Conservation (phyloP, 64 coral and sea anemone genomes). For the Porites australiensis region DNA sequence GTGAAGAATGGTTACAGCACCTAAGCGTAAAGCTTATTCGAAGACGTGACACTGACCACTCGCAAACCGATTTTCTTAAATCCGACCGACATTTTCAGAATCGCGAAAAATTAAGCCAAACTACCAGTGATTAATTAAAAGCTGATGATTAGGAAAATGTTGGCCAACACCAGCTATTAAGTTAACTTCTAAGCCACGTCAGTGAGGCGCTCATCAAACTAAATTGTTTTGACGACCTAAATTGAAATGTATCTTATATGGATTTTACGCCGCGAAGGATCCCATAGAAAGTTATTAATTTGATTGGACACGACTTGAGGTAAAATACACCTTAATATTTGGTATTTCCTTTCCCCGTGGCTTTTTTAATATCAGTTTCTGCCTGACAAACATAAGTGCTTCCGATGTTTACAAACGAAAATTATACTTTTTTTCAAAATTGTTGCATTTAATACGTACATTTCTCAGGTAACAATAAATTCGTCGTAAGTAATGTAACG, state of each 20-base stretch:
- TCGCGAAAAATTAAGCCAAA: constrained; percentile 12
- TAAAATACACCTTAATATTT: constrained; percentile 56
- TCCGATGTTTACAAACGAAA: constrained; percentile 64
- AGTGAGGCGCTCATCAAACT: constrained; percentile 28
- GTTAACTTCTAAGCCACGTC: constrained; percentile 31
- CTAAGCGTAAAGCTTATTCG: background rate
- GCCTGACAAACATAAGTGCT: constrained; percentile 63
- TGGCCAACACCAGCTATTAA: constrained; percentile 27
- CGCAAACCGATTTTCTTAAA: background rate
- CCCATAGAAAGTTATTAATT: constrained; percentile 4
- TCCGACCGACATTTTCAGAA: constrained; percentile 15
- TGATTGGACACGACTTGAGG: constrained; percentile 42
- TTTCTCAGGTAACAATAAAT: constrained; percentile 60
- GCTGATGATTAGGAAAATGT: constrained; percentile 34
- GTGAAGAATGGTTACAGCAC: background rate
- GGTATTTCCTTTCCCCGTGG: constrained; percentile 48
- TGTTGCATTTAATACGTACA: constrained; percentile 59
- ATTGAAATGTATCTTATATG: constrained; percentile 49
- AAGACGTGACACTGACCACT: background rate
- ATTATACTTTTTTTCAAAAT: constrained; percentile 53
- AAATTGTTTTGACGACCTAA: constrained; percentile 32
- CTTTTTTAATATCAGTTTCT: constrained; percentile 61
- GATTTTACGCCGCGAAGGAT: background rate
- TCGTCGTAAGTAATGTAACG: constrained; percentile 11
- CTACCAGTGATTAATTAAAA: constrained; percentile 48